A percentile compares a stretch with the other conserved stretches of the same genome.
phyloP scores from a whole-genome alignment of 2,113 vertebrate genomes.

The Plecturocebus donacophilus region DNA sequence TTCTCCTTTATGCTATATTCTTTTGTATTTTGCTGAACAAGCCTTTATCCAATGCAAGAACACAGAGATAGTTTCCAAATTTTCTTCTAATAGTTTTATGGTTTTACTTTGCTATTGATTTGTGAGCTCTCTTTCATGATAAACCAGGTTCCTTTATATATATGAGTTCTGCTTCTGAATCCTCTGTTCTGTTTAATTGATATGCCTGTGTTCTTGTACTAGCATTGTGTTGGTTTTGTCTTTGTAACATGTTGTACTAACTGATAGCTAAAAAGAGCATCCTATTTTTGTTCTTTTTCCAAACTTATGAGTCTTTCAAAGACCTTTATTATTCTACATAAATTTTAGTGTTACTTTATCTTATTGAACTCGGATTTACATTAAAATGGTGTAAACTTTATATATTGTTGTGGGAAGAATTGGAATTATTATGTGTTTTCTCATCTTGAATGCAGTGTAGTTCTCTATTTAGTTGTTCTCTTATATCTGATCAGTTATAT shows the following conservation, averaged over 20 bases:
- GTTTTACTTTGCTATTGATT: background rate
- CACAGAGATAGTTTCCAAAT: background rate
- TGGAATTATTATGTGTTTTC: slow-evolving; percentile 7
- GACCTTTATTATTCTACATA: background rate
- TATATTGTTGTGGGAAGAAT: background rate
- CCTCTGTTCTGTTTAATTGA: background rate
- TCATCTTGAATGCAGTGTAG: background rate
- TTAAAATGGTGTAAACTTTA: background rate
- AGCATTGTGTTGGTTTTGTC: background rate
- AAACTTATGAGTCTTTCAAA: background rate
- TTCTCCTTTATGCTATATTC: background rate
- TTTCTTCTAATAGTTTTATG: background rate
- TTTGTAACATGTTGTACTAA: background rate
- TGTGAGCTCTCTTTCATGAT: background rate
- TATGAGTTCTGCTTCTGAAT: background rate
- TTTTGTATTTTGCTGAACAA: background rate
- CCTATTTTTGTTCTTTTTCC: background rate
- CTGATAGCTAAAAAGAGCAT: background rate
- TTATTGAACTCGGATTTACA: background rate
- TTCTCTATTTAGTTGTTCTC: background rate
- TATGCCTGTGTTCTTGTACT: background rate
- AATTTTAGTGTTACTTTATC: background rate
- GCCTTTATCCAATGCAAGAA: background rate
- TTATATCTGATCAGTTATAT: background rate
- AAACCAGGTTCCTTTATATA: background rate